Conservation (phyloP, 2,888 invertebrate species). For the Melieria omissa region DNA sequence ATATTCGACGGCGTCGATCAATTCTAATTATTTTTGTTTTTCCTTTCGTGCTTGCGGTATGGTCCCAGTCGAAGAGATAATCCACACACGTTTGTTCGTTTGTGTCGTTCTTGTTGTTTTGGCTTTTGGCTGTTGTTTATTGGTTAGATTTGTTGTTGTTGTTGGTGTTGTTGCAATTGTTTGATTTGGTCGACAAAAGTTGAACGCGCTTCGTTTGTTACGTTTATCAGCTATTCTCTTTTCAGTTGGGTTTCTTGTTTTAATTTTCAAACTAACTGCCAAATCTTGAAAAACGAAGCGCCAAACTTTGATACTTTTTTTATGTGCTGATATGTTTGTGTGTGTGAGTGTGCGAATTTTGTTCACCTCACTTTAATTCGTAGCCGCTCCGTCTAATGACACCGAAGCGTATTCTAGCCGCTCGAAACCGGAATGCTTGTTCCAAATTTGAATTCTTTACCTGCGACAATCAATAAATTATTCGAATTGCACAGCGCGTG, state of each 20-base stretch:
- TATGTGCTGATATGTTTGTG: too few relatives aligned
- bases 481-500: too few relatives aligned
- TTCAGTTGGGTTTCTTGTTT: conserved; percentile 2
- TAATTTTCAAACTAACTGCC: conserved; percentile 40
- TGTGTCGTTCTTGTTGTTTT: conserved; percentile 3
- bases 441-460: too few relatives aligned
- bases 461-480: too few relatives aligned
- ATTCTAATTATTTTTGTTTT: conserved; percentile 9
- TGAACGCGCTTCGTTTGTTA: neutral
- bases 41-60: conserved; percentile 14
- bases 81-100: conserved; percentile 12
- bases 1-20: conserved; percentile 1
- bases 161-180: too few relatives aligned
- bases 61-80: conserved; percentile 10
- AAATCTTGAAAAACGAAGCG: conserved; percentile 26
- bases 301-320: too few relatives aligned
- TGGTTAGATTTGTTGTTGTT: conserved; percentile 3
- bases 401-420: too few relatives aligned
- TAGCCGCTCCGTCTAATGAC: too few relatives aligned
- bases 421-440: too few relatives aligned
- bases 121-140: conserved; percentile 4
- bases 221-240: conserved; percentile 12
- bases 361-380: too few relatives aligned
- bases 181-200: too few relatives aligned
- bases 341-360: too few relatives aligned